Base-by-base conservation (phyloP, 2,797 vertebrate species). In the Manis javanica region DNA sequence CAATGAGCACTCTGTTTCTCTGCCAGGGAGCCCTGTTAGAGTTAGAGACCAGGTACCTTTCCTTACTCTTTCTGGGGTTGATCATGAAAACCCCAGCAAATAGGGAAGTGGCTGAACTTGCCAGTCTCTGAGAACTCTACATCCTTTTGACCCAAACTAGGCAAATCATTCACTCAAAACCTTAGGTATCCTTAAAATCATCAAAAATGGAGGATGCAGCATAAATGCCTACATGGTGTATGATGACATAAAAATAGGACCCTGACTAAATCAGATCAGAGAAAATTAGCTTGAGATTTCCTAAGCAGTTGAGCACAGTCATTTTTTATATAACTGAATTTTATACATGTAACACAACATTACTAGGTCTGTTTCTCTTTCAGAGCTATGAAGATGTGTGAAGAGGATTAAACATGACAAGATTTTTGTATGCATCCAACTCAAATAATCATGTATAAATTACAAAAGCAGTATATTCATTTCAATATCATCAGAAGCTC, bases 401-500 rank as follows among this genome's bases (percentile, higher is more conserved):
- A 95, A 74, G 13, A 46, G 61, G 34, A 61, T 83, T 89, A 69
- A 75, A 82, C 7, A 21, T 39, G 42, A 82, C 24, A 94, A 29
- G 7, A 88, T 21, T 90, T 93, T 63, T 79, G 10, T 89, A 59
- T 51, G 8, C 29, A 68, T 9, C 1, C 31, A 72, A 78, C 23
- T 61, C 23, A 78, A 95, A 68, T 0, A 84, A 46, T 64, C 87
- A 4, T 46, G 53, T 37, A 85, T 78, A 87, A 91, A 82, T 82
- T 87, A 53, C 11, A 81, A 82, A 89, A 85, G 37, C 7, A 69
- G 3, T 4, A 16, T 61, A 68, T 69, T 95, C 2, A 63, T 95
- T 96, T 64, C 24, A 96, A 37, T 51, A 55, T 78, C 34, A 63
- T 34, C 93, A 8, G 82, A 96, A 78, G 9, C 16, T 86, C 46